These are phyloP conservation scores for Gisinianus flammeolus DNA, from an alignment of 2,888 invertebrate species.

Conservation along the genomic window DNA sequence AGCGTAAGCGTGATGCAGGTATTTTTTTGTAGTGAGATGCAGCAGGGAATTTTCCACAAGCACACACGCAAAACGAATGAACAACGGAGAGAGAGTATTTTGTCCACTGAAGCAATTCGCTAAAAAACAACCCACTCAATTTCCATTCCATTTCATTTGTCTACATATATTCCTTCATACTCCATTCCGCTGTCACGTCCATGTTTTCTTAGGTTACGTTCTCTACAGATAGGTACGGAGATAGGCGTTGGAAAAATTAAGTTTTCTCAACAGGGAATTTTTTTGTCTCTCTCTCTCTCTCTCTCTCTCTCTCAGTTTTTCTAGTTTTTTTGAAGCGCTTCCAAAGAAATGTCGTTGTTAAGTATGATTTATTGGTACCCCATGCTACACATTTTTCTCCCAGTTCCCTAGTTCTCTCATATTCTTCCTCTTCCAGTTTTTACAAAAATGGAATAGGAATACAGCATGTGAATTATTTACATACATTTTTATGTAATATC, in stretches of 20 bases:
- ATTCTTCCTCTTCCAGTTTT: too few species aligned
- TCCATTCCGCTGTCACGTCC: not conserved
- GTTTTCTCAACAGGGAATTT: slow-evolving; percentile 31
- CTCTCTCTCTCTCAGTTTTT: not conserved
- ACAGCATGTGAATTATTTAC: not conserved
- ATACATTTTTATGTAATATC: not conserved
- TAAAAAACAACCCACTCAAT: too few species aligned
- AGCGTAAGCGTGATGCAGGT: too few species aligned
- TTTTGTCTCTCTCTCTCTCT: not conserved
- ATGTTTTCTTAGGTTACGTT: not conserved
- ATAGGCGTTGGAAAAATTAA: slow-evolving; percentile 6
- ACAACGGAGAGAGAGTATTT: slow-evolving; percentile 6
- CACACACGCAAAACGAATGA: not conserved
- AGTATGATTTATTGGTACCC: slow-evolving; percentile 36
- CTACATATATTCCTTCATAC: too few species aligned
- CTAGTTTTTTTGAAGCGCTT: slow-evolving; percentile 13
- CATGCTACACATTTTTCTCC: slow-evolving; percentile 17
- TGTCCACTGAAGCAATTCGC: slow-evolving; percentile 26
- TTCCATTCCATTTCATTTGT: too few species aligned
- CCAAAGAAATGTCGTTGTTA: slow-evolving; percentile 35
- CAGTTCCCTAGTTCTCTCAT: too few species aligned
- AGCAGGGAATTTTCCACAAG: not conserved
- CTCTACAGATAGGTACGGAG: not conserved
- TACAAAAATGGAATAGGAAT: too few species aligned
- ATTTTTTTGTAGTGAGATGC: too few species aligned